Evolutionary conservation across 2,113 vertebrate genomes (phyloP), one percentile per base, ranked within the genome.

Genomic region (Sula dactylatra): DNA sequence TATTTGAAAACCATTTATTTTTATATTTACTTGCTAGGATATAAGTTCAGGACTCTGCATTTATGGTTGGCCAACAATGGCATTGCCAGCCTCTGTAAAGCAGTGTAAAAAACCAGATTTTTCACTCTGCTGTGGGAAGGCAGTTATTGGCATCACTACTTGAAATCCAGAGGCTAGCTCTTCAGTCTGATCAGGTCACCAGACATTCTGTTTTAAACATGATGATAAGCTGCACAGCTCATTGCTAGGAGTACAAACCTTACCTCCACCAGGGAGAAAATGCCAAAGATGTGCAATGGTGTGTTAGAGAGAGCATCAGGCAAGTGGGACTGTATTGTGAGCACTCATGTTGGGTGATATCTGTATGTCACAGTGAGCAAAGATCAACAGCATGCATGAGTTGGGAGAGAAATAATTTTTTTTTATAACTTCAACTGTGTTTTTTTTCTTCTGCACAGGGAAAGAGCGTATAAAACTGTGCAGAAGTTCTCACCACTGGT

Each of bases 261-360:
- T 71, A 18, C 13, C 26, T 90, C 22, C 38, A 8, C 9, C 13
- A 76, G 44, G 21, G 10, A 47, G 27, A 70, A 64, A n/a, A 15
- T 27, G 24, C 5, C 66, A 19, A 21, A 83, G 38, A 2, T 9
- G 2, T 17, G 11, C 27, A 18, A 6, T 8, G 13, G 16, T 54
- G 14, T 49, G 6, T 67, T 36, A 34, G 15, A 44, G 65, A 34
- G 16, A 52, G 6, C 20, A 54, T 47, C 34, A 49, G 49, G 31
- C 26, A 42, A 59, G 32, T 10, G 38, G 65, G 9, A 34, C 27
- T 52, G 24, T 44, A 11, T 44, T 34, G 26, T 58, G 59, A 47
- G 7, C 20, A 27, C 11, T 16, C 1, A 0, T 22, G 10, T 29
- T 36, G 42, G 29, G 13, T 31, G 13, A 10, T 17, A 22, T 1